Conservation (phyloP, 2,888 invertebrate species). For the Drosophila niveifrons region DNA sequence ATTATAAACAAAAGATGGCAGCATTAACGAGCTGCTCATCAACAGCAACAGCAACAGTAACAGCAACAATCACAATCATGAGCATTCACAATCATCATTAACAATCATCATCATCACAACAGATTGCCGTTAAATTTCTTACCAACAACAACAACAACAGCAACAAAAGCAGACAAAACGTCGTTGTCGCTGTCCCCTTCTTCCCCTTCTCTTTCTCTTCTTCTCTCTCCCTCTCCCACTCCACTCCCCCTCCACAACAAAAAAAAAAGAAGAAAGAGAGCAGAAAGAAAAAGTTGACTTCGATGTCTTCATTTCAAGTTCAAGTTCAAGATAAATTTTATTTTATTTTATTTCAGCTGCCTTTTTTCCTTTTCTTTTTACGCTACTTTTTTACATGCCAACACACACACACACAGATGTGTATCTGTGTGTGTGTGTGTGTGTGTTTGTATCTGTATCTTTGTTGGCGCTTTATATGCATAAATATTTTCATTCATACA, state of each 20-base stretch:
- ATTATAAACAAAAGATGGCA: constrained; percentile 29
- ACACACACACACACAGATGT: constrained; percentile 22
- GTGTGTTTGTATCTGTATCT: constrained; percentile 44
- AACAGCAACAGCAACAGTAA: constrained; percentile 6
- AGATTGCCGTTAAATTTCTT: constrained; percentile 54
- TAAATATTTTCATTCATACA: constrained; percentile 77
- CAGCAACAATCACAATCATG: neutral
- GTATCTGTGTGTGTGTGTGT: constrained; percentile 4
- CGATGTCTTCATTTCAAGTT: constrained; percentile 81
- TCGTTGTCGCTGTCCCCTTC: constrained; percentile 5
- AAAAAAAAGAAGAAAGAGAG: too few species aligned
- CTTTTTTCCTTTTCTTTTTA: constrained; percentile 65
- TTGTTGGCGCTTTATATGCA: constrained; percentile 66
- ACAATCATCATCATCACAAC: constrained; percentile 8
- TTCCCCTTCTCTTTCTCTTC: constrained; percentile 4
- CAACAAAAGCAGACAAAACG: constrained; percentile 36
- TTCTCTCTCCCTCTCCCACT: constrained; percentile 14
- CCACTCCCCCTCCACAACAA: constrained; percentile 7
- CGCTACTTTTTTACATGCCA: constrained; percentile 68
- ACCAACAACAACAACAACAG: constrained; percentile 39
- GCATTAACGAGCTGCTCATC: constrained; percentile 32
- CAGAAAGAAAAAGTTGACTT: constrained; percentile 36
- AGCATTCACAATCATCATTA: constrained; percentile 19
- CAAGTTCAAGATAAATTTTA: constrained; percentile 84
- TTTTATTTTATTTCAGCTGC: constrained; percentile 70